These are phyloP conservation scores for Coluber constrictor DNA, from an alignment of 2,797 vertebrate species.

Conservation along the genomic window DNA sequence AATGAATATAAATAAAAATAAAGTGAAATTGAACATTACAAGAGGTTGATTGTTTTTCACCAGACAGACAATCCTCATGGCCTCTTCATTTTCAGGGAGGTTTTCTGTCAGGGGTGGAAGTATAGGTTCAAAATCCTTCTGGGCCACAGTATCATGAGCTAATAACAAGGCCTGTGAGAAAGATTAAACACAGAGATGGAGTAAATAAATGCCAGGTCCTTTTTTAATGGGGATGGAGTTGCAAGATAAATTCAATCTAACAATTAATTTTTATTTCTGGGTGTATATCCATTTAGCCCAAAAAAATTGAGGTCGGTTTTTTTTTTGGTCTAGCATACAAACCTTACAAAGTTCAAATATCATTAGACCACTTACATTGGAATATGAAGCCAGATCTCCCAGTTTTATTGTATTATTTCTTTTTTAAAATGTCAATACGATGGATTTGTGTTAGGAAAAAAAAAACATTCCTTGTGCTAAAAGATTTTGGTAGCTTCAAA, in stretches of 20 bases:
- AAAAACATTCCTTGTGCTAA: neutral
- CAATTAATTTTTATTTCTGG: neutral
- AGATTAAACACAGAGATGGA: neutral
- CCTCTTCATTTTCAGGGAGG: constrained; percentile 88
- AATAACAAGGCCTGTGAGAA: constrained; percentile 84
- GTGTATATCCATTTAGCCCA: neutral
- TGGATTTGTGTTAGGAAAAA: neutral
- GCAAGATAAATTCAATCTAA: neutral
- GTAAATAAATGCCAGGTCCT: neutral
- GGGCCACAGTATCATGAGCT: constrained; percentile 89
- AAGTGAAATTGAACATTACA: constrained; percentile 72
- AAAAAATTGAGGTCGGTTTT: neutral
- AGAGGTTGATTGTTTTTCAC: constrained; percentile 97
- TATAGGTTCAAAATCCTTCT: constrained; percentile 88
- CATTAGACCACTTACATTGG: neutral
- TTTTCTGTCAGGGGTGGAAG: constrained; percentile 88
- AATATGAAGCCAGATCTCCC: neutral
- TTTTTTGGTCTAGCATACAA: neutral
- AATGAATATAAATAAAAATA: neutral
- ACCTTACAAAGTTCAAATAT: neutral
- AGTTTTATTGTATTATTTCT: neutral
- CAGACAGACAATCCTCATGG: constrained; percentile 89
- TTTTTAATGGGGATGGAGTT: neutral
- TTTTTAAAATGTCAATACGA: neutral
- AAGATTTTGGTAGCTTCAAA: neutral